These are phyloP conservation scores for Stomatorhinus walkeri DNA, from an alignment of 2,797 vertebrate species.

Conservation along the genomic window DNA sequence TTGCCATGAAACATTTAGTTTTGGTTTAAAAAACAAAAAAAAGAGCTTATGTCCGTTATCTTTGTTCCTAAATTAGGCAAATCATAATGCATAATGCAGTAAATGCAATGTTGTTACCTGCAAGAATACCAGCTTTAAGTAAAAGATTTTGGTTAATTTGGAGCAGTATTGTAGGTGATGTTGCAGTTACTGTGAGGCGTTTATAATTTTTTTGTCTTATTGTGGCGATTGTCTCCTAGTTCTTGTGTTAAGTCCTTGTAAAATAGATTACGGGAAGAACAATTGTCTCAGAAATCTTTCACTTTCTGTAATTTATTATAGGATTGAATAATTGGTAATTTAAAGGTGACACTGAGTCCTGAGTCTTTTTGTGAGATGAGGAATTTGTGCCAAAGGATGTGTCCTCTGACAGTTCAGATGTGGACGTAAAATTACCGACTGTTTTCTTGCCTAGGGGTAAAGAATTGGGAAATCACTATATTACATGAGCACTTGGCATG, in stretches of 20 bases:
- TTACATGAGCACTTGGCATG: background rate
- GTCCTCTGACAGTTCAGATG: background rate
- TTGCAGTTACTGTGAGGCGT: background rate
- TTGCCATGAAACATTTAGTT: background rate
- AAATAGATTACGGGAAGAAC: background rate
- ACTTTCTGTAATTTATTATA: background rate
- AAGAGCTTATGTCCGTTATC: background rate
- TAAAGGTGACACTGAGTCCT: background rate
- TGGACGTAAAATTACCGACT: background rate
- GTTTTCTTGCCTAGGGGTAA: background rate
- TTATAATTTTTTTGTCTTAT: background rate
- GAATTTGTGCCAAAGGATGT: background rate
- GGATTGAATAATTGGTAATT: background rate
- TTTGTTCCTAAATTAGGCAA: background rate
- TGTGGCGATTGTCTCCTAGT: background rate
- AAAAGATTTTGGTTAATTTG: background rate
- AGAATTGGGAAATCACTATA: background rate
- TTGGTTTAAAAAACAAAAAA: background rate
- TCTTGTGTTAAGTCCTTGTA: background rate
- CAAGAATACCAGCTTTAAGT: background rate
- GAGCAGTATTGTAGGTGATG: background rate
- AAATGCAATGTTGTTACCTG: background rate
- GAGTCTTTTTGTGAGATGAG: background rate
- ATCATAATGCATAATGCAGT: no score
- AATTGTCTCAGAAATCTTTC: background rate